Base-by-base conservation (phyloP, 2,888 invertebrate genomes). In the Tenthredo distinguenda region DNA sequence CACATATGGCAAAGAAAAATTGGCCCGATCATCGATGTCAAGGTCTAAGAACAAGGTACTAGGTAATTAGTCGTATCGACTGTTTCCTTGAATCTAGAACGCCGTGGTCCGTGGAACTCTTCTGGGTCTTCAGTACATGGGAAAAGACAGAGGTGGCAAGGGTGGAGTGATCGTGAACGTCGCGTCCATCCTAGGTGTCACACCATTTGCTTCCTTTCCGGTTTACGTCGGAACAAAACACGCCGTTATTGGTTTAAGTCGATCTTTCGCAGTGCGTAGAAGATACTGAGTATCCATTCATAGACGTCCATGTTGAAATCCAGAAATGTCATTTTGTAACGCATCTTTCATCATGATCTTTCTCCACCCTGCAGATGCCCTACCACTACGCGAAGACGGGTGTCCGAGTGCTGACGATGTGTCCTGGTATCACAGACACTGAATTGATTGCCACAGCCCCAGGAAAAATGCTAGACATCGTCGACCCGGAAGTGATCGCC, bases 151-250 rank as follows among this genome's bases (percentile, higher is more conserved):
- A 62, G 94, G 94, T 6, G 94, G 94, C 0, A 89, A 90, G 58
- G 96, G 96, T 12, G 96, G 96, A 0, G 94, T 95, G 0, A 95
- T 96, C 76, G 94, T 96, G n/a, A 96, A 97, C 90, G 93, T 96
- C 34, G 94, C 95, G 0, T 96, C 96, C 0, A 94, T 95, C 34
- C 94, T 95, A 86, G 96, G 96, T 0, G 94, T 94, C 72, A 93
- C 94, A 88, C 92, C 95, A 0, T 93, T 94, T 62, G 94, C 94
- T 40, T 94, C 94, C 43, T 90, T 94, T 21, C 96, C 96, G 0
- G 92, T 95, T n/a, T 96, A 96, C 90, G 94, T 95, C 37, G 95
- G 95, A 0, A 95, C 96, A 0, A 96, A 96, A 90, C 92, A 93
- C 87, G 93, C 92, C 0, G 92, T 94, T 21, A 90, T 94, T 76